phyloP scores from a whole-genome alignment of 1,140 invertebrate genomes.

The Trichogramma pretiosum region DNA sequence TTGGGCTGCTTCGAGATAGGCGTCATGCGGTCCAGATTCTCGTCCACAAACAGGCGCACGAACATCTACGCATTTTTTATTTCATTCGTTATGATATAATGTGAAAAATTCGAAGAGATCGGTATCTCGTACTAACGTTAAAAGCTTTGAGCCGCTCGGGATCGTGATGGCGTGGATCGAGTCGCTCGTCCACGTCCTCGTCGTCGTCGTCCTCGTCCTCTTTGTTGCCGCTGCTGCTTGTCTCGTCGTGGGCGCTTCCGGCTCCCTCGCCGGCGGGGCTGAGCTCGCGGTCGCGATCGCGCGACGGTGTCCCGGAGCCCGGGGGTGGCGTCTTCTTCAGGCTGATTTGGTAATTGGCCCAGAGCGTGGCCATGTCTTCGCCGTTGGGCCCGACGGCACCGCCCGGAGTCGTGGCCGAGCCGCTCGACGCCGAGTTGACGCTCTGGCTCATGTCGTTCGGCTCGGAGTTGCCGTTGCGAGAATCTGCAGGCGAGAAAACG shows the following conservation, averaged over 20 bases:
- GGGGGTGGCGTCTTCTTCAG: slow-evolving; percentile 57
- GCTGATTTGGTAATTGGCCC: slow-evolving; percentile 66
- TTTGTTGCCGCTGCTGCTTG: slow-evolving; percentile 79
- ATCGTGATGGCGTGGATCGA: slow-evolving; percentile 80
- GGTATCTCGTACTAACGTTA: slow-evolving; percentile 80
- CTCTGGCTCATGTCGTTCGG: slow-evolving; percentile 30
- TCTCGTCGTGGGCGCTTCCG: slow-evolving; percentile 79
- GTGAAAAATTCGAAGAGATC: too few relatives aligned
- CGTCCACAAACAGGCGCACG: slow-evolving; percentile 91
- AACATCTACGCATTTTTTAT: too few relatives aligned
- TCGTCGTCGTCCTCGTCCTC: slow-evolving; percentile 91
- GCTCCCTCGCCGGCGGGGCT: slow-evolving; percentile 50
- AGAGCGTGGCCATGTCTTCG: slow-evolving; percentile 65
- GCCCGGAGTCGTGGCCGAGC: not conserved
- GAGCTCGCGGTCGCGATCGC: slow-evolving; percentile 45
- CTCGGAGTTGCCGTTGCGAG: slow-evolving; percentile 39
- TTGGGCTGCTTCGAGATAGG: slow-evolving; percentile 96
- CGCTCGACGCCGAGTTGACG: not conserved
- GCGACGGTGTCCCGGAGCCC: slow-evolving; percentile 43
- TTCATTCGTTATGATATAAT: too few relatives aligned
- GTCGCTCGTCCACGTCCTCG: slow-evolving; percentile 74
- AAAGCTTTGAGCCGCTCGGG: slow-evolving; percentile 94
- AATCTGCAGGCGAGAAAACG: slow-evolving; percentile 29
- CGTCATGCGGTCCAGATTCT: slow-evolving; percentile 91
- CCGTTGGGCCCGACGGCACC: slow-evolving; percentile 27